These are phyloP conservation scores for Tillus elongatus DNA, from an alignment of 2,888 invertebrate species.

Conservation along the genomic window DNA sequence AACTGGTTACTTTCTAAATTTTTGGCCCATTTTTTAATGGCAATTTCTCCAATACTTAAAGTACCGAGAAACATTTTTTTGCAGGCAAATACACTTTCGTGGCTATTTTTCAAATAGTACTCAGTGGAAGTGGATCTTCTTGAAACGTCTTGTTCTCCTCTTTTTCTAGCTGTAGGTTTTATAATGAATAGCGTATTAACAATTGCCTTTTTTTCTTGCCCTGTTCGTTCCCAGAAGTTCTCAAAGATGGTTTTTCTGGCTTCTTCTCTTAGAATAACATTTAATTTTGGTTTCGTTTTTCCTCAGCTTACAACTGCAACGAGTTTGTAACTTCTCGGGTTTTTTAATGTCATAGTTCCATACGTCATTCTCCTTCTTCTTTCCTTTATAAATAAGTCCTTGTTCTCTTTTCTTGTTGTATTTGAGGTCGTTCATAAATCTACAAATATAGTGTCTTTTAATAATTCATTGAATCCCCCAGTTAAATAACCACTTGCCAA, in stretches of 20 bases:
- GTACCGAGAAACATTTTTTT: slow-evolving; percentile 1
- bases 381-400: slow-evolving; percentile 1
- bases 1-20: not conserved
- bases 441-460: too few species aligned
- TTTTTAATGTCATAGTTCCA: slow-evolving; percentile 1
- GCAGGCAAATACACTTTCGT: not conserved
- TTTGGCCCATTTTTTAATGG: slow-evolving; percentile 2
- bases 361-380: slow-evolving; percentile 2
- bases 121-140: not conserved
- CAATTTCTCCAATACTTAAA: not conserved
- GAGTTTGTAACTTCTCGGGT: not conserved
- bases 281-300: not conserved
- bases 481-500: too few species aligned
- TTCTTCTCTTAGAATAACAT: not conserved
- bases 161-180: not conserved
- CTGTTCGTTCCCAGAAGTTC: not conserved
- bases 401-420: slow-evolving; percentile 1
- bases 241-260: not conserved
- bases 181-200: not conserved
- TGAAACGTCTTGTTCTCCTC: not conserved
- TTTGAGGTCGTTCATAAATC: too few species aligned
- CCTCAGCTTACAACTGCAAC: slow-evolving; percentile 4
- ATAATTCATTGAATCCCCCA: too few species aligned
- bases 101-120: not conserved
- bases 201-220: not conserved